Conservation (phyloP, 2,113 vertebrate genomes). For the Crotophaga sulcirostris region DNA sequence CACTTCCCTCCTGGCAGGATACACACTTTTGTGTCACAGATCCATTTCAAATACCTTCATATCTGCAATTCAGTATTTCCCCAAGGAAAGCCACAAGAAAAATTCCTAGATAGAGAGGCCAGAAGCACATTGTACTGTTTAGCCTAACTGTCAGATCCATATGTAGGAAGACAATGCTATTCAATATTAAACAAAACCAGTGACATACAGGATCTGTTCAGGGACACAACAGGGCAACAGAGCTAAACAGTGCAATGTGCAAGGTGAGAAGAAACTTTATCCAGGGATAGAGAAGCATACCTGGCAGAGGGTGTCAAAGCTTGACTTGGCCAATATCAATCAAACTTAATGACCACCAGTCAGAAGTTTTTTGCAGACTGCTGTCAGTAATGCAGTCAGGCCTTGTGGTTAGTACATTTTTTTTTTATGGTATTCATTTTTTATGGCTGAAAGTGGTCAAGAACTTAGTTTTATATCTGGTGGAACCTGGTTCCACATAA, state of each 20-base stretch:
- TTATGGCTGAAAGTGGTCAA: slow-evolving; percentile 28
- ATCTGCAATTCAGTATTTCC: neutral
- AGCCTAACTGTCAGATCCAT: neutral
- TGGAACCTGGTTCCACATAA: neutral
- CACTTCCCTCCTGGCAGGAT: neutral
- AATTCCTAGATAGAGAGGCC: neutral
- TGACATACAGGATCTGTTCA: neutral
- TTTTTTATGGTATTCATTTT: neutral
- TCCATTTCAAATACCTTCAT: neutral
- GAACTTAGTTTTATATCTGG: slow-evolving; percentile 8
- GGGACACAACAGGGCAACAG: neutral
- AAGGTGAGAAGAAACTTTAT: neutral
- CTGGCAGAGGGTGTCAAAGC: neutral
- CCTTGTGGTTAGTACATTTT: neutral
- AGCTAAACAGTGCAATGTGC: neutral
- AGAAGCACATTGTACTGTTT: neutral
- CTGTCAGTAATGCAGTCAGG: neutral
- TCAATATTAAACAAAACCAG: neutral
- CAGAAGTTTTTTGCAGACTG: neutral
- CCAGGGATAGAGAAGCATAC: neutral
- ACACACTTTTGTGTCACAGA: neutral
- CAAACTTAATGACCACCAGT: neutral
- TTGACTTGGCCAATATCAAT: neutral
- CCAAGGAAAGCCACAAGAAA: neutral
- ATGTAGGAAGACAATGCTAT: neutral